Evolutionary conservation across 64 coral and sea anemone genomes (phyloP).

Genomic region (Exaiptasia diaphana): DNA sequence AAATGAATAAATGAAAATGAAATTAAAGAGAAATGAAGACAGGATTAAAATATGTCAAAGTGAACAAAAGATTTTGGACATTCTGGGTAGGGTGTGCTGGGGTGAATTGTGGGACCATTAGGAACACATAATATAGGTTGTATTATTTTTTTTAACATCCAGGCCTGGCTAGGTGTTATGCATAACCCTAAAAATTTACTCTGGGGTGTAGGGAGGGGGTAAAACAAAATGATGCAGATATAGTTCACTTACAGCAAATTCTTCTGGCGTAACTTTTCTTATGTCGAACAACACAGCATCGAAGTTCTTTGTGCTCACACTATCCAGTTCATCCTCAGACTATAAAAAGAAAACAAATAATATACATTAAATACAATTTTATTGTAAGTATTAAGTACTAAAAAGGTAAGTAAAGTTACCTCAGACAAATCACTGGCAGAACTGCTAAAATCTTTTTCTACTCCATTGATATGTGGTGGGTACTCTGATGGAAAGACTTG

Average conservation of each 20-base stretch:
- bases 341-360: neutral
- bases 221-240: too few species aligned
- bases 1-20: neutral
- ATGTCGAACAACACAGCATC: slow-evolving; percentile 65
- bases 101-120: too few species aligned
- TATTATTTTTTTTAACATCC: too few species aligned
- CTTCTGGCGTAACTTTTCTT: slow-evolving; percentile 31
- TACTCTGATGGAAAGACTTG: too few species aligned
- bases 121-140: too few species aligned
- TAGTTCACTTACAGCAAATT: slow-evolving; percentile 61
- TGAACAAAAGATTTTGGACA: too few species aligned
- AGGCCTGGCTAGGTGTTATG: too few species aligned
- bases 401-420: neutral
- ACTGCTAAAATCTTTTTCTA: slow-evolving; percentile 2
- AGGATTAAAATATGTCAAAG: too few species aligned
- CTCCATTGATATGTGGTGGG: neutral
- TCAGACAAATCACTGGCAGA: neutral
- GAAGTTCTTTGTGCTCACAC: slow-evolving; percentile 22
- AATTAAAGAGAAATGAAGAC: too few species aligned
- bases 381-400: neutral
- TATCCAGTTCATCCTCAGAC: slow-evolving; percentile 59
- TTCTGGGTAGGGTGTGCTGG: too few species aligned
- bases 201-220: too few species aligned
- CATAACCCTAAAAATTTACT: too few species aligned
- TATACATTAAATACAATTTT: neutral